A percentile compares a stretch with the other conserved stretches of the same genome.
These are phyloP conservation scores for Lontra canadensis DNA, from an alignment of 2,113 vertebrate genomes.

Conservation along the genomic window DNA sequence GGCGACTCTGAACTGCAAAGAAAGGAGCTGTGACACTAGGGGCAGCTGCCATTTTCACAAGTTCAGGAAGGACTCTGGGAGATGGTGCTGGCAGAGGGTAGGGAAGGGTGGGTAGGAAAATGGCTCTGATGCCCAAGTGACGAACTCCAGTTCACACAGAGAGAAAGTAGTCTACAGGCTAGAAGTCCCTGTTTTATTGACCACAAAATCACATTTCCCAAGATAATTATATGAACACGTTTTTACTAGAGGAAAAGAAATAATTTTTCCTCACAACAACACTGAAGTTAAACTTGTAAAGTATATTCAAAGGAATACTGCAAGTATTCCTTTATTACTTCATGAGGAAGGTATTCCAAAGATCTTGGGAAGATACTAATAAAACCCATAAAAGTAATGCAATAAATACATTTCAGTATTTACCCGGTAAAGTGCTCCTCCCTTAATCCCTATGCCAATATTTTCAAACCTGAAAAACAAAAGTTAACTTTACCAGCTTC, in stretches of 20 bases:
- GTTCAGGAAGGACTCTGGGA: neutral
- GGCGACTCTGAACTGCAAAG: neutral
- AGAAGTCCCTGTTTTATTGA: neutral
- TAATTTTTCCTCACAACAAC: neutral
- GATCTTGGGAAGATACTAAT: neutral
- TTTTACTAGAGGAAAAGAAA: conserved; percentile 19
- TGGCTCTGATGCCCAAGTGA: neutral
- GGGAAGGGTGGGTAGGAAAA: neutral
- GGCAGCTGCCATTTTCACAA: neutral
- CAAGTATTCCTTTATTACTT: neutral
- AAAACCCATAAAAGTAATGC: neutral
- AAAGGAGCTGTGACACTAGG: neutral
- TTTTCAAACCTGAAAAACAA: neutral
- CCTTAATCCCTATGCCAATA: neutral
- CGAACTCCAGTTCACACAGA: neutral
- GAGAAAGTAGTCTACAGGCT: neutral
- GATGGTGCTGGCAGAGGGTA: neutral
- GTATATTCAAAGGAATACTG: neutral
- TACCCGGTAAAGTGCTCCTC: neutral
- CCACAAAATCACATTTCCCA: conserved; percentile 12
- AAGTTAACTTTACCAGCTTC: neutral
- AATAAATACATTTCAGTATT: neutral
- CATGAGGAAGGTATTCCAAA: neutral
- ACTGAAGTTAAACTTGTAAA: neutral
- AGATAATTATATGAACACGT: neutral